Evolutionary conservation across 1,140 invertebrate genomes (phyloP).

Genomic region (Drosophila burlai): DNA sequence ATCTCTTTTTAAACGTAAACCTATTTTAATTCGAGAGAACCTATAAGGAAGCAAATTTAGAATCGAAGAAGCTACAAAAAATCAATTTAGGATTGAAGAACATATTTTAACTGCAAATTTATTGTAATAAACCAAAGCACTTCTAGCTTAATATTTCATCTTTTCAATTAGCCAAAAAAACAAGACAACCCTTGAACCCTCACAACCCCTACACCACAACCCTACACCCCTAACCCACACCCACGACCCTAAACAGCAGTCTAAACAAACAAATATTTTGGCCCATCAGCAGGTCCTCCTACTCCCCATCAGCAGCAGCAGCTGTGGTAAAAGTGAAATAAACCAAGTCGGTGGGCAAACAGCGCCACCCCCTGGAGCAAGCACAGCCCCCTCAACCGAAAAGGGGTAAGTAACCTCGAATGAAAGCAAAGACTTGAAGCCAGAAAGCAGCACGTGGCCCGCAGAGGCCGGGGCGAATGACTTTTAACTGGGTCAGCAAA

Average conservation of each 20-base stretch:
- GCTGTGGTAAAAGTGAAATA: slow-evolving; percentile 38
- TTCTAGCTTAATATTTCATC: not conserved
- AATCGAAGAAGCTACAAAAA: not conserved
- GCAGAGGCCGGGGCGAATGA: slow-evolving; percentile 60
- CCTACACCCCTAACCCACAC: no score
- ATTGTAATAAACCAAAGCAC: no score
- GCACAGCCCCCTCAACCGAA: not conserved
- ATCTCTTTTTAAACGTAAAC: no score
- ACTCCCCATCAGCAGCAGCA: not conserved
- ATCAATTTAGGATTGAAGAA: not conserved
- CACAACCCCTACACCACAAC: not conserved
- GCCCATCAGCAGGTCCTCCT: slow-evolving; percentile 14
- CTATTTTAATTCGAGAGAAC: no score
- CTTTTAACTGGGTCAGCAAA: slow-evolving; percentile 82
- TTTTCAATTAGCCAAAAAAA: slow-evolving; percentile 19
- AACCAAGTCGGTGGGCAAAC: slow-evolving; percentile 48
- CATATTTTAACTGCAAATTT: not conserved
- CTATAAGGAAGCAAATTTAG: no score
- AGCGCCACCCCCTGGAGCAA: not conserved
- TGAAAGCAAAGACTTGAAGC: slow-evolving; percentile 72
- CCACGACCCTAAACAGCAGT: not conserved
- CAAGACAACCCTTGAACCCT: slow-evolving; percentile 32
- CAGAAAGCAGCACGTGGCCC: slow-evolving; percentile 44
- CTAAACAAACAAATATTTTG: slow-evolving; percentile 66
- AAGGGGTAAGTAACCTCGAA: slow-evolving; percentile 81